phyloP scores from a whole-genome alignment of 2,797 vertebrate genomes.

The Pseudochirops corinnae region DNA sequence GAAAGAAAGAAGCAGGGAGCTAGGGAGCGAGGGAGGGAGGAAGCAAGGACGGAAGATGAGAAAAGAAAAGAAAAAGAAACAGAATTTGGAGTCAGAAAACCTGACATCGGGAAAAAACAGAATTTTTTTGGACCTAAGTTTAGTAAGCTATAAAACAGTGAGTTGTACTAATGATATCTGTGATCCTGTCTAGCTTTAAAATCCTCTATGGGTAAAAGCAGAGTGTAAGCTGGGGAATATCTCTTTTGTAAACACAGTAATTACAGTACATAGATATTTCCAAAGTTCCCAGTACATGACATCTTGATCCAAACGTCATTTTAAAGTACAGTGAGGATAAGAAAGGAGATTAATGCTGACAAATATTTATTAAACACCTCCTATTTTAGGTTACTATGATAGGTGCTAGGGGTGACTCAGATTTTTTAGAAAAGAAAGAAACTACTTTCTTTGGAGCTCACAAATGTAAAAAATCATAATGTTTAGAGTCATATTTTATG shows the following conservation, averaged over 20 bases:
- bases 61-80: too few species aligned
- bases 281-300: background rate
- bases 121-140: background rate
- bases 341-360: slow-evolving; percentile 2
- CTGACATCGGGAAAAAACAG: background rate
- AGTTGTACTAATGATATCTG: background rate
- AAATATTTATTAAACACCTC: background rate
- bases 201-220: background rate
- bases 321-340: slow-evolving; percentile 11
- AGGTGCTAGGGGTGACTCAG: background rate
- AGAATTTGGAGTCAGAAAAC: background rate
- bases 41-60: too few species aligned
- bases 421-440: background rate
- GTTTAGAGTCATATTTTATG: too few species aligned
- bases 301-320: background rate
- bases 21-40: too few species aligned
- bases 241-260: slow-evolving; percentile 35
- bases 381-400: background rate
- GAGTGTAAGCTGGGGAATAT: background rate
- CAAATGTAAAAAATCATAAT: background rate
- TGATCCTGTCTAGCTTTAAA: background rate
- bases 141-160: background rate
- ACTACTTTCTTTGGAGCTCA: background rate
- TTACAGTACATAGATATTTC: background rate
- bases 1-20: too few species aligned